A percentile compares a stretch with the other conserved stretches of the same genome.
These are phyloP conservation scores for Capromys pilorides DNA, from an alignment of 2,797 vertebrate species.

Conservation along the genomic window DNA sequence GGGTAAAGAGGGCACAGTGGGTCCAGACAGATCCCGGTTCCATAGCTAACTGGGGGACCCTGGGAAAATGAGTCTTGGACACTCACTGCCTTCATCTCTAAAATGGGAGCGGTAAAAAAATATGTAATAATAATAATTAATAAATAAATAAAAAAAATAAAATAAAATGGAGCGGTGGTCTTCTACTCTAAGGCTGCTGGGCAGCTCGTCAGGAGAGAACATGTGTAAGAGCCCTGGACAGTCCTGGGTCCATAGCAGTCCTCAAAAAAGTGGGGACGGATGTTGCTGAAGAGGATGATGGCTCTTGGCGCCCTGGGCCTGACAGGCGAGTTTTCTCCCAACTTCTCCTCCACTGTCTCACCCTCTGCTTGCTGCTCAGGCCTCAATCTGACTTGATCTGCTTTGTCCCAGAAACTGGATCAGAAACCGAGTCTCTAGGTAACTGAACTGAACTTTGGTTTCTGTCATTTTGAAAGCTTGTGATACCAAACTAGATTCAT, in stretches of 20 bases:
- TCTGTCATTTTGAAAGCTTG: constrained; percentile 14
- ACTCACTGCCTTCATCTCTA: neutral
- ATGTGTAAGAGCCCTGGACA: neutral
- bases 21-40: neutral
- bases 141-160: too few relatives aligned
- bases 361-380: neutral
- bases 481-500: neutral
- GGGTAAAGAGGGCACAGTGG: neutral
- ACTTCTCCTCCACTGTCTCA: neutral
- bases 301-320: neutral
- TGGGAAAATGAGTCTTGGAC: neutral
- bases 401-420: neutral
- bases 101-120: neutral
- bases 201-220: neutral
- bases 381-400: neutral
- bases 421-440: neutral
- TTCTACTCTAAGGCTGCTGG: neutral
- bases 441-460: neutral
- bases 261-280: neutral
- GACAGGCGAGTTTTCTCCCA: neutral
- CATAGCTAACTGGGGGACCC: neutral
- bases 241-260: neutral
- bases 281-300: neutral
- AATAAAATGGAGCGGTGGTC: neutral
- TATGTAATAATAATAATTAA: too few relatives aligned